Evolutionary conservation across 2,113 vertebrate species (phyloP), one percentile per base, ranked within the genome.

Genomic region (Sebastes schlegelii): DNA sequence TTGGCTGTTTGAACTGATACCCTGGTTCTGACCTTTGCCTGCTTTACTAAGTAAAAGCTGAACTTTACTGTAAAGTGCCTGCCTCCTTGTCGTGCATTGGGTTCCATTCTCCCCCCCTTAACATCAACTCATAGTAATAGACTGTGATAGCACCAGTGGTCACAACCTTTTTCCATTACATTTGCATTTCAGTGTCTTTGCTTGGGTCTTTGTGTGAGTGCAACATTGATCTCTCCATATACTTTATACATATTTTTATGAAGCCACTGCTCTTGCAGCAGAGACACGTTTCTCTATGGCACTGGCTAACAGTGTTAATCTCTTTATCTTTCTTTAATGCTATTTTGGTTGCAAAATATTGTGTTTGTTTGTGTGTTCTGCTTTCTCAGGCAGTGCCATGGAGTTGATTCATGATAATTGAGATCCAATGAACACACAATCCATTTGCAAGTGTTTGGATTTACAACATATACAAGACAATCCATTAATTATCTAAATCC

Each of bases 331-430:
- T 64, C 21, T 51, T 60, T 66, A 42, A 79, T 74, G 14, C 16
- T 51, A 61, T 74, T 84, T 62, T 52, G 12, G 48, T 34, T 62
- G 9, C 55, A 67, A 43, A 60, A 68, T 65, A 51, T 60, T 84
- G 46, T 69, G 7, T 68, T 55, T 79, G 58, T 34, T 34, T 63
- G 23, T 63, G 23, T 49, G 45, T 75, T 62, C 60, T 75, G 43
- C 52, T 74, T 71, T 60, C 23, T 65, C 12, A 62, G 55, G 17
- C 55, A 5, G 12, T 45, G 74, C 26, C 43, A 51, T 74, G 63
- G 54, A 55, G 70, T 79, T 84, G 76, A 74, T 72, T 79, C 40
- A 84, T 79, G 82, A 76, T 85, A 75, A 80, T 64, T 64, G 57
- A 74, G 48, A 43, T 84, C 40, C 23, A 48, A 26, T 57, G 26